Evolutionary conservation across 2,797 vertebrate genomes (phyloP).

Genomic region (Hippopotamyrus pictus): DNA sequence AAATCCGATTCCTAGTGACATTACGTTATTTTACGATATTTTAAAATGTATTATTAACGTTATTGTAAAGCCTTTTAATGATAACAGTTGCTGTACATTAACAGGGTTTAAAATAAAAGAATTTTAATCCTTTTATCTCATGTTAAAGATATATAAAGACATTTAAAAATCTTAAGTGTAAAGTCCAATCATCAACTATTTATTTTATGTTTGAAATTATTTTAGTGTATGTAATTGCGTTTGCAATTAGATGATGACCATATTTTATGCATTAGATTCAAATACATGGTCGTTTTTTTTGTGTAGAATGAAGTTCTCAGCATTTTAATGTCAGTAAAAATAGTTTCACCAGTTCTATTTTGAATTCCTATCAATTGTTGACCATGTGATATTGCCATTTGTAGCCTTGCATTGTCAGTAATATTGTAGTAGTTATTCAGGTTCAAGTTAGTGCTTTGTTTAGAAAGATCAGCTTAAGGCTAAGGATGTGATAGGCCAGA

Average conservation of each 20-base stretch:
- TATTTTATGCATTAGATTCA: background rate
- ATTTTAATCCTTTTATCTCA: background rate
- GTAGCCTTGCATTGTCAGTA: background rate
- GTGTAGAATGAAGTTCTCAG: background rate
- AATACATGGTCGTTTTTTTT: background rate
- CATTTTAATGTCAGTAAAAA: background rate
- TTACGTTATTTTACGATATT: background rate
- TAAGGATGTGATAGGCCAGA: background rate
- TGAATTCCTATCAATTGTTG: background rate
- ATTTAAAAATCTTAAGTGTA: background rate
- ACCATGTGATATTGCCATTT: background rate
- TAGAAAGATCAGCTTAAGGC: background rate
- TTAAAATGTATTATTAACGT: background rate
- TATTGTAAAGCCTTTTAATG: background rate
- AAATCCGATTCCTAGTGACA: background rate
- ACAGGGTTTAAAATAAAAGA: background rate
- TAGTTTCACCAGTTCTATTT: background rate
- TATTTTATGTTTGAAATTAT: background rate
- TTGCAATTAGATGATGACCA: background rate
- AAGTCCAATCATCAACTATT: background rate
- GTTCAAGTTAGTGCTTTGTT: background rate
- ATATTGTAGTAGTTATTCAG: background rate
- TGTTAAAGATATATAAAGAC: background rate
- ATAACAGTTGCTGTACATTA: background rate
- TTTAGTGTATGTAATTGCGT: background rate